A percentile compares a stretch with the other conserved stretches of the same genome.
Conservation (phyloP, 1,140 invertebrate genomes). For the Heliothis virescens region DNA sequence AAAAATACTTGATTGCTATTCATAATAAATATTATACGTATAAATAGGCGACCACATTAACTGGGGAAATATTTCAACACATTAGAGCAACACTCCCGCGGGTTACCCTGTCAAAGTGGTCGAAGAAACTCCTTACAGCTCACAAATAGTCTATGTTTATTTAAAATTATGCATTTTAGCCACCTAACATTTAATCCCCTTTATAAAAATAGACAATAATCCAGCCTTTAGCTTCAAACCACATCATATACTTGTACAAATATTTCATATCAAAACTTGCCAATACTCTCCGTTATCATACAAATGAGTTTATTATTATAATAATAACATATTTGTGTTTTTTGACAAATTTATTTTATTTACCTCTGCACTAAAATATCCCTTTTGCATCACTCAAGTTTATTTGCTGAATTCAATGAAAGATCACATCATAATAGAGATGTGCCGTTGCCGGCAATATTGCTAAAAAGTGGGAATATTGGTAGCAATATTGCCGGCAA, state of each 20-base stretch:
- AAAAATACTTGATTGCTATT: conserved; percentile 52
- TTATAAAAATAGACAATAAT: conserved; percentile 78
- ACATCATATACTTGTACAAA: conserved; percentile 62
- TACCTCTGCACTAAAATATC: background rate
- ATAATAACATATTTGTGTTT: conserved; percentile 52
- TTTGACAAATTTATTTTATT: conserved; percentile 64
- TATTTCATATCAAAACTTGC: conserved; percentile 70
- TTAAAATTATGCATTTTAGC: conserved; percentile 72
- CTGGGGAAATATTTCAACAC: background rate
- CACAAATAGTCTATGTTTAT: conserved; percentile 49
- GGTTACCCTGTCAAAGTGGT: conserved; percentile 18
- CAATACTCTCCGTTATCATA: conserved; percentile 59
- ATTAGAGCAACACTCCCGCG: background rate
- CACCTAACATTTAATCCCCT: conserved; percentile 75
- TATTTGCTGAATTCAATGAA: background rate
- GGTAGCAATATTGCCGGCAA: too few species aligned
- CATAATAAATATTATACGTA: conserved; percentile 50
- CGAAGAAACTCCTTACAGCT: conserved; percentile 38
- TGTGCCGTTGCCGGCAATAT: too few species aligned
- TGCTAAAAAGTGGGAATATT: too few species aligned
- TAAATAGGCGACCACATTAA: conserved; percentile 44
- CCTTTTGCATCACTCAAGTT: background rate
- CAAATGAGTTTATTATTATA: conserved; percentile 57
- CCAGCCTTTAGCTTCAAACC: conserved; percentile 49
- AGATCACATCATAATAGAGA: too few species aligned